Conservation (phyloP, 2,113 vertebrate genomes). For the Henicopernis longicauda region DNA sequence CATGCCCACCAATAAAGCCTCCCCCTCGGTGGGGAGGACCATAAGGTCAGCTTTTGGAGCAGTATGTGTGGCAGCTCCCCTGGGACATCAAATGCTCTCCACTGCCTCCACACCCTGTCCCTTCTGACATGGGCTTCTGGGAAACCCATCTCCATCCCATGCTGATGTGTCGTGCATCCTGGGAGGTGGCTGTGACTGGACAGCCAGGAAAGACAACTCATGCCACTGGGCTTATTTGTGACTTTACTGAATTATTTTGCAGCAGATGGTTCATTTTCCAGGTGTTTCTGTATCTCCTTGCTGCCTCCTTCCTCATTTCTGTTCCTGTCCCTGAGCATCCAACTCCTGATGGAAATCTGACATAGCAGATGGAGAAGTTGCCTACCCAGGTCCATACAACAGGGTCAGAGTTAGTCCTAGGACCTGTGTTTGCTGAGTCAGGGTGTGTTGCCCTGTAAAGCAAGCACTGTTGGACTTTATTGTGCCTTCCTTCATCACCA, state of each 20-base stretch:
- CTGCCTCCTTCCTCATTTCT: neutral
- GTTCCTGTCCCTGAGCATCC: neutral
- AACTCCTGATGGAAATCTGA: neutral
- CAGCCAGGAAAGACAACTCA: slow-evolving; percentile 7
- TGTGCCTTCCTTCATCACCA: neutral
- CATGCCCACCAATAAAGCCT: neutral
- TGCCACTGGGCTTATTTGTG: neutral
- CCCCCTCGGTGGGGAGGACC: rapidly evolving
- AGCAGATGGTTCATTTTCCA: neutral
- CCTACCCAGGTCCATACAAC: neutral
- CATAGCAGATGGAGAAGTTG: neutral
- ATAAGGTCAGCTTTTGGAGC: neutral
- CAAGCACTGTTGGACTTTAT: neutral
- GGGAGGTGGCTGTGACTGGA: neutral
- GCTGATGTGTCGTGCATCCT: neutral
- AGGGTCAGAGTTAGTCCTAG: neutral
- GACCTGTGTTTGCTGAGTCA: neutral
- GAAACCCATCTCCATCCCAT: neutral
- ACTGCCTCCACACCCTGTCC: neutral
- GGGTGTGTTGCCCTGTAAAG: neutral
- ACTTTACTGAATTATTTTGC: neutral
- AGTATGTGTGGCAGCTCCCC: neutral
- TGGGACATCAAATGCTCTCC: neutral
- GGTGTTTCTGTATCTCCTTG: neutral
- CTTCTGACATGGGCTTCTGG: neutral